Evolutionary conservation across 2,797 vertebrate genomes (phyloP).

Genomic region (Tragelaphus oryx): DNA sequence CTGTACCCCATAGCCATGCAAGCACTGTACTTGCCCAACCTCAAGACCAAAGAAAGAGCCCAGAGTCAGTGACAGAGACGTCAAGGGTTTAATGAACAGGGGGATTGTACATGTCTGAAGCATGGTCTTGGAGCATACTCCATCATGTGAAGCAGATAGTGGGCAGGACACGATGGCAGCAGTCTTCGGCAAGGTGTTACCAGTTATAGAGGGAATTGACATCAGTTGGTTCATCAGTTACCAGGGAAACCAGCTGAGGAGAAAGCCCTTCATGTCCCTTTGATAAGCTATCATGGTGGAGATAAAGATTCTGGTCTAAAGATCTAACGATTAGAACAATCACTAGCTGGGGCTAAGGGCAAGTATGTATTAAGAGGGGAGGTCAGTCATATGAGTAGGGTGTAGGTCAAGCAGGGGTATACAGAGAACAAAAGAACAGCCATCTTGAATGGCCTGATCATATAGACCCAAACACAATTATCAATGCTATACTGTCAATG

Average conservation of each 20-base stretch:
- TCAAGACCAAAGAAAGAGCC: neutral
- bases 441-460: neutral
- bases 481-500: neutral
- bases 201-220: neutral
- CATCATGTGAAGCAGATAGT: neutral
- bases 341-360: neutral
- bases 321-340: neutral
- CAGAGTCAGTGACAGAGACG: neutral
- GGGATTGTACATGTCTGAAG: neutral
- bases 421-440: neutral
- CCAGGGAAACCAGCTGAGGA: neutral
- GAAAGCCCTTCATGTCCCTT: neutral
- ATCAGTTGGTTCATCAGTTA: neutral
- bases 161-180: neutral
- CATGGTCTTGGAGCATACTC: neutral
- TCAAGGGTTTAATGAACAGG: neutral
- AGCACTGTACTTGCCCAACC: neutral
- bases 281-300: neutral
- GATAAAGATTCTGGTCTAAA: neutral
- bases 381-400: neutral
- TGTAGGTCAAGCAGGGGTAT: neutral
- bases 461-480: neutral
- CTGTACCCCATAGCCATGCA: neutral
- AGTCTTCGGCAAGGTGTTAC: neutral
- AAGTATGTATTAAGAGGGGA: neutral